Evolutionary conservation across 2,113 vertebrate species (phyloP).

Genomic region (Labeo rohita): DNA sequence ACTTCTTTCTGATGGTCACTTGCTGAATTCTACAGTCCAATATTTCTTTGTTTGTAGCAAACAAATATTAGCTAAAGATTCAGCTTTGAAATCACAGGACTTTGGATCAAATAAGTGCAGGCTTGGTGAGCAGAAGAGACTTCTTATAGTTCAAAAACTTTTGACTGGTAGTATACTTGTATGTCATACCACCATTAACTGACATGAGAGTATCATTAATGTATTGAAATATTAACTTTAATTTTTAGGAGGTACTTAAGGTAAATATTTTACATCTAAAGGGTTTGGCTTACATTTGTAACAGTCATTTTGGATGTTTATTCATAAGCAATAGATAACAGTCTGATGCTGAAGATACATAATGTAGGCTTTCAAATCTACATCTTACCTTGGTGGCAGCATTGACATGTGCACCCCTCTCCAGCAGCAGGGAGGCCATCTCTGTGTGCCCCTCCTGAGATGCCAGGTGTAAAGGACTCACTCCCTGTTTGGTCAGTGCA

Average conservation of each 20-base stretch:
- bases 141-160: no score
- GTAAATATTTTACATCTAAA: neutral
- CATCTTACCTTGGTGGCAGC: constrained; percentile 86
- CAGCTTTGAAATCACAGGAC: no score
- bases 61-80: neutral
- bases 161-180: no score
- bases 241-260: neutral
- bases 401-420: constrained; percentile 86
- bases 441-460: constrained; percentile 92
- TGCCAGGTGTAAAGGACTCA: constrained; percentile 91
- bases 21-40: neutral
- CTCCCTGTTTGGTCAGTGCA: constrained; percentile 91
- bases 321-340: neutral
- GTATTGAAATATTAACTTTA: neutral
- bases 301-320: neutral
- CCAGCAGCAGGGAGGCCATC: constrained; percentile 89
- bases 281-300: neutral
- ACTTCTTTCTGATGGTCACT: neutral
- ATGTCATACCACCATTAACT: neutral
- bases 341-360: no score
- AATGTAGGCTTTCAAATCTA: neutral
- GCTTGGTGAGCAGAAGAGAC: no score
- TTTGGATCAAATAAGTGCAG: no score
- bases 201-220: neutral
- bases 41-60: neutral